phyloP scores from a whole-genome alignment of 1,140 invertebrate species.

The Pseudomyrmex pallidus region DNA sequence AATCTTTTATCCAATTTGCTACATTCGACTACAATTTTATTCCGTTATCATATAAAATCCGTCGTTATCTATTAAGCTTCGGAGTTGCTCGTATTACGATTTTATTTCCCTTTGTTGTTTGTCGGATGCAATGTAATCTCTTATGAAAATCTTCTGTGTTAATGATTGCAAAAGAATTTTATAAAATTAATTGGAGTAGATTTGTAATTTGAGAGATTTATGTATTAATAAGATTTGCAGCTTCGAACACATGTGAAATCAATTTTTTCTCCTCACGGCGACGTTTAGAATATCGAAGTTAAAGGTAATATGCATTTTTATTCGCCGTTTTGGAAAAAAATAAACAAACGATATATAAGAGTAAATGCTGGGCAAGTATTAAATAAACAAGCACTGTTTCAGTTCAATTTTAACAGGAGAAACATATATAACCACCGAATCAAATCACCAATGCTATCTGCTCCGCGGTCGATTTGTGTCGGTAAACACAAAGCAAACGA shows the following conservation, averaged over 20 bases:
- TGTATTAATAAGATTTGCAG: neutral
- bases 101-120: neutral
- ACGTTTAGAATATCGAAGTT: neutral
- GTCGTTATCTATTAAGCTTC: neutral
- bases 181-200: neutral
- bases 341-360: conserved; percentile 3
- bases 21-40: no score
- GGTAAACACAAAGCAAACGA: conserved; percentile 46
- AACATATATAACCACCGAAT: conserved; percentile 30
- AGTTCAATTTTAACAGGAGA: conserved; percentile 43
- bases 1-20: no score
- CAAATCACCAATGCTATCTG: conserved; percentile 12
- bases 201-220: neutral
- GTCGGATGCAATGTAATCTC: no score
- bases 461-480: conserved; percentile 50
- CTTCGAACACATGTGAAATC: neutral
- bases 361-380: conserved; percentile 5
- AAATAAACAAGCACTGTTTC: conserved; percentile 36
- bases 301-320: neutral
- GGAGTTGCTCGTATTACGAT: no score
- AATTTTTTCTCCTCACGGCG: neutral
- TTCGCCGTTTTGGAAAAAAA: neutral
- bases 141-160: neutral
- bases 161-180: neutral
- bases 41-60: no score